Conservation (phyloP, 2,797 vertebrate genomes). For the Tiaroga cobitis region DNA sequence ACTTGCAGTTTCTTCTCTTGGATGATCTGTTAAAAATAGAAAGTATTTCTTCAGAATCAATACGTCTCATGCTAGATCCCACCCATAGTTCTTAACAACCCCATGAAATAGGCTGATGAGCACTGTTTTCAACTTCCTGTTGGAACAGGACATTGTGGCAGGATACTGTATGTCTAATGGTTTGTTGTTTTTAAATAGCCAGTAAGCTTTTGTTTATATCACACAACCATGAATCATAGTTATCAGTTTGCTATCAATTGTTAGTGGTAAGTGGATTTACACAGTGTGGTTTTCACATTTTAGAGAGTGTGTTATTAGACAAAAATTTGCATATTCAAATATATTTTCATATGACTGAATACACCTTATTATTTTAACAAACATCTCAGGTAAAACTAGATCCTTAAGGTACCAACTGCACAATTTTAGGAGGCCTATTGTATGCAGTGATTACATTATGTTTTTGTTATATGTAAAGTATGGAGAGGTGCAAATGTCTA, state of each 20-base stretch:
- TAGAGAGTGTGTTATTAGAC: not conserved
- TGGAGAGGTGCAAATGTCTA: not conserved
- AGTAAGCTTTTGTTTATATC: not conserved
- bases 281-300: not conserved
- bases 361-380: not conserved
- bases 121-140: not conserved
- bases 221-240: not conserved
- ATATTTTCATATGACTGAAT: not conserved
- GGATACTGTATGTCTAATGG: not conserved
- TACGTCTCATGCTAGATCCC: not conserved
- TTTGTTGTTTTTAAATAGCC: not conserved
- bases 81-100: not conserved
- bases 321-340: not conserved
- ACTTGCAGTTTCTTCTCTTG: not conserved
- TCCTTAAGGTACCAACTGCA: not conserved
- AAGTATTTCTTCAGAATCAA: not conserved
- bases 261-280: not conserved
- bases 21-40: conserved; percentile 27
- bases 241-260: not conserved
- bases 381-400: not conserved
- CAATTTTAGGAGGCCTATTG: not conserved
- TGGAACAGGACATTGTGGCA: not conserved
- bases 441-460: not conserved
- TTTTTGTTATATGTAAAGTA: not conserved
- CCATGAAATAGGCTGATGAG: not conserved